phyloP scores from a whole-genome alignment of 2,797 vertebrate genomes.

The Sardinella longiceps region DNA sequence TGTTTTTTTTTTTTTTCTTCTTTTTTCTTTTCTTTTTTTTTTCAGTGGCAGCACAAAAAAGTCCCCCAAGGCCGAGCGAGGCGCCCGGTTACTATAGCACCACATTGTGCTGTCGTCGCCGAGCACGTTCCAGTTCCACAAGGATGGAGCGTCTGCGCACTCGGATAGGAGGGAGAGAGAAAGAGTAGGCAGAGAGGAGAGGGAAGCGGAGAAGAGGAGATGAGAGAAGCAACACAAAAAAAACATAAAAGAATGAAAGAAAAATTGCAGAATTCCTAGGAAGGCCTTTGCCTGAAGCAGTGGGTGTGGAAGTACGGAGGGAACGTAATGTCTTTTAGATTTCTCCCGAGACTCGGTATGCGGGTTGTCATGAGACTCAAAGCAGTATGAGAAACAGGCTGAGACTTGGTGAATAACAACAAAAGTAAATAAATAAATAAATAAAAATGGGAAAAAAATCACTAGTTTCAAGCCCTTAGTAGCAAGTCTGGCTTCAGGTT shows the following conservation, averaged over 20 bases:
- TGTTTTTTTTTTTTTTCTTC: too few species aligned
- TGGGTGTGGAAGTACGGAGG: neutral
- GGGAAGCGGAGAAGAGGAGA: neutral
- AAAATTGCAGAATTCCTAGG: conserved; percentile 22
- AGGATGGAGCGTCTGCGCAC: neutral
- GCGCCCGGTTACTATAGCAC: conserved; percentile 23
- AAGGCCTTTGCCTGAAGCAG: conserved; percentile 8
- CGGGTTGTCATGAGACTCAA: conserved; percentile 1
- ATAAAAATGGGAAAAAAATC: neutral
- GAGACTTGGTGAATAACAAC: neutral
- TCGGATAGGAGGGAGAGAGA: neutral
- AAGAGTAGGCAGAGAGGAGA: neutral
- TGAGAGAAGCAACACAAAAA: neutral
- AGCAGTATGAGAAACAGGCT: neutral
- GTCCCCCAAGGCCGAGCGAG: neutral
- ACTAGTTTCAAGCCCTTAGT: neutral
- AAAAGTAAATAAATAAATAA: neutral
- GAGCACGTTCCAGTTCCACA: conserved; percentile 20
- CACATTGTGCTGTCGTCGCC: conserved; percentile 1
- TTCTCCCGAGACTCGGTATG: neutral
- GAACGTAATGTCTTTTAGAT: conserved; percentile 26
- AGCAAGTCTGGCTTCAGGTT: neutral
- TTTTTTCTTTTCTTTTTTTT: too few species aligned
- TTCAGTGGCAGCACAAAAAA: neutral
- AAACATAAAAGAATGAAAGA: neutral